Percentiles rank a stretch among this genome's conserved stretches.
Evolutionary conservation across 2,797 vertebrate species (phyloP).

Genomic region (Monodelphis domestica): DNA sequence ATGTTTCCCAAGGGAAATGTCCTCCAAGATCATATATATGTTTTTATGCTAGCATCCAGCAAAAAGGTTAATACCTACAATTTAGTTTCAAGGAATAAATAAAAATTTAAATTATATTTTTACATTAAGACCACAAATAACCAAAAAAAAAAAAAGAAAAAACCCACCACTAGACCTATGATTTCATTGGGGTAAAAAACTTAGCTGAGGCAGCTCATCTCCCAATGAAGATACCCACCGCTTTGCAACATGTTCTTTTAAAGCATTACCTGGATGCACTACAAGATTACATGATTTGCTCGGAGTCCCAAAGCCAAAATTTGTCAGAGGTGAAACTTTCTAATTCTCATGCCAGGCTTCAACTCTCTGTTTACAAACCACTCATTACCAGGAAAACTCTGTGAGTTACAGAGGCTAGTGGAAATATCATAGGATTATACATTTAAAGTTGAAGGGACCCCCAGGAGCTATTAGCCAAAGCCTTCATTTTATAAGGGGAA

Average conservation of each 20-base stretch:
- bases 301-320: background rate
- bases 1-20: background rate
- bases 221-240: background rate
- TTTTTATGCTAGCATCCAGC: background rate
- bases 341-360: background rate
- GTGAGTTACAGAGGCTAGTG: background rate
- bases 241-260: background rate
- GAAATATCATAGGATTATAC: background rate
- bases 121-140: conserved; percentile 49
- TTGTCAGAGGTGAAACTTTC: background rate
- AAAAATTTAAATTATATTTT: conserved; percentile 37
- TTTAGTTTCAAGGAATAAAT: conserved; percentile 43
- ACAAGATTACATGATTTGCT: background rate
- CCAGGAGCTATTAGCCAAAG: background rate
- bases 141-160: no score
- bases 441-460: background rate
- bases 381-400: background rate
- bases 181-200: conserved; percentile 18
- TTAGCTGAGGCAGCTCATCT: background rate
- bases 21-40: background rate
- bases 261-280: background rate
- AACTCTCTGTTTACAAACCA: background rate
- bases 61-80: conserved; percentile 16
- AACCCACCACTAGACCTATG: background rate
- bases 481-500: background rate